Percentiles rank a stretch among this genome's conserved stretches.
phyloP scores from a whole-genome alignment of 1,140 invertebrate species.

The Colletes gigas region DNA sequence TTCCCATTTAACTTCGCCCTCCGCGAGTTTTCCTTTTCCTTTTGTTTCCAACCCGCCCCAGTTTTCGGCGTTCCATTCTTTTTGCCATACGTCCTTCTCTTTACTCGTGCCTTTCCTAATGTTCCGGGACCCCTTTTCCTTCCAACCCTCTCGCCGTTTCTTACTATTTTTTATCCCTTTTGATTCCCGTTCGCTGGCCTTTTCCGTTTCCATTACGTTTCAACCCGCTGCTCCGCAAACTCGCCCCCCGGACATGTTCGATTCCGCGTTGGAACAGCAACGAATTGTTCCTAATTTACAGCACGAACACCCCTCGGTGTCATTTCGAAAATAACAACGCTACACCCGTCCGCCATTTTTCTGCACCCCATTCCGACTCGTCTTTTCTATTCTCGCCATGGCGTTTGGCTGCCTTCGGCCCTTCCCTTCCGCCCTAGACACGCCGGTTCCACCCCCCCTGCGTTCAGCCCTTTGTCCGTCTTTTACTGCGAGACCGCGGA shows the following conservation, averaged over 20 bases:
- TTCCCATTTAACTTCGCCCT: neutral
- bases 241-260: neutral
- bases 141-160: neutral
- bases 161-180: neutral
- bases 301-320: neutral
- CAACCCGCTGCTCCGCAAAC: neutral
- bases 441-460: too few relatives aligned
- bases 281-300: constrained; percentile 15
- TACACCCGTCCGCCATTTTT: neutral
- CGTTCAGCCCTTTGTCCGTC: neutral
- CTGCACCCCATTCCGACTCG: neutral
- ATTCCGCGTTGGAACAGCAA: neutral
- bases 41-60: neutral
- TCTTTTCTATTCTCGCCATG: neutral
- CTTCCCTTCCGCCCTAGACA: neutral
- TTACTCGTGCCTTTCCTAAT: neutral
- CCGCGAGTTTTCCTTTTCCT: neutral
- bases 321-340: neutral
- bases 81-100: neutral
- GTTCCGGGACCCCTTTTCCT: neutral
- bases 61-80: neutral
- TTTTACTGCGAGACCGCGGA: neutral
- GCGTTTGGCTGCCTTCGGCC: too few relatives aligned
- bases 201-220: neutral
- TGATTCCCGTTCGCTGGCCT: neutral